A percentile compares a stretch with the other conserved stretches of the same genome.
Evolutionary conservation across 2,888 invertebrate genomes (phyloP).

Genomic region (Rapana venosa): DNA sequence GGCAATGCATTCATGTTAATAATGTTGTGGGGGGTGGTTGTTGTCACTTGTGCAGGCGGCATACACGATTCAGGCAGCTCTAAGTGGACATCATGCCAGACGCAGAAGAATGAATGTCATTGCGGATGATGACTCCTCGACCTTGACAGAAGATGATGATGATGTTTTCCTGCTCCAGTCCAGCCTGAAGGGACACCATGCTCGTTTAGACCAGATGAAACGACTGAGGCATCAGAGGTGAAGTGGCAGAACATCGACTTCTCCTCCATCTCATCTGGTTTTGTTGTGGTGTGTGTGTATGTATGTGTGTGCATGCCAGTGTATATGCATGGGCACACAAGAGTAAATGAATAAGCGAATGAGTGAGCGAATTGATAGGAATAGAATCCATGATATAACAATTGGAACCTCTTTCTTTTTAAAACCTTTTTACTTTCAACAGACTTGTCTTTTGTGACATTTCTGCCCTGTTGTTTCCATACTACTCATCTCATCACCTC

Average conservation of each 20-base stretch:
- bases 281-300: background rate
- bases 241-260: background rate
- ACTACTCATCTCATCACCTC: too few relatives aligned
- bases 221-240: constrained; percentile 40
- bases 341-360: too few relatives aligned
- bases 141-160: constrained; percentile 55
- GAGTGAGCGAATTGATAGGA: too few relatives aligned
- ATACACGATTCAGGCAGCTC: constrained; percentile 66
- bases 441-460: too few relatives aligned
- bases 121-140: constrained; percentile 54
- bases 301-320: background rate
- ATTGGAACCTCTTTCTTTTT: too few relatives aligned
- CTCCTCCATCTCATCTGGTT: background rate
- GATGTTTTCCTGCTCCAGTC: constrained; percentile 68
- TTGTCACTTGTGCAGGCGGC: constrained; percentile 61
- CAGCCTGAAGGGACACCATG: constrained; percentile 64
- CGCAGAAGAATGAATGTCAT: constrained; percentile 44
- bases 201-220: constrained; percentile 51
- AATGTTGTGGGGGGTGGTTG: background rate
- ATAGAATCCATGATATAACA: too few relatives aligned
- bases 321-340: too few relatives aligned
- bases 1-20: background rate
- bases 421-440: too few relatives aligned
- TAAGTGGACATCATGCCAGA: constrained; percentile 67
- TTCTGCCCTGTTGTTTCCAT: too few relatives aligned